Base-by-base conservation (phyloP, 2,888 invertebrate genomes). In the Patella depressa region DNA sequence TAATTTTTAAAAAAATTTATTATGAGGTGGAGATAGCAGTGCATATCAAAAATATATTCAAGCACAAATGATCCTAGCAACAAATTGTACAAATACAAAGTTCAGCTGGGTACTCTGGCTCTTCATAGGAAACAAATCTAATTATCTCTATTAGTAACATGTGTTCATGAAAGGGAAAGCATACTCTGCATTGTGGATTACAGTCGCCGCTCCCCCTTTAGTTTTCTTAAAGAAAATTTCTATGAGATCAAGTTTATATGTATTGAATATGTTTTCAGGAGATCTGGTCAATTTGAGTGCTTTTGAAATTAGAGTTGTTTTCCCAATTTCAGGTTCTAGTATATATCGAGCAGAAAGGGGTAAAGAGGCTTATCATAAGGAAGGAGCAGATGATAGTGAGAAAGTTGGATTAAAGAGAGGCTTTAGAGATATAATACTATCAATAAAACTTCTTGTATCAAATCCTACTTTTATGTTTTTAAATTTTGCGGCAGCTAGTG, bases 381-480 rank as follows among this genome's bases (percentile, higher is more conserved):
- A 65, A 17, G 75, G 75, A 24, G 11, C 65, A 65, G 65, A 65
- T 19, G 65, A 65, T 12, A 65, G 65, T 14, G 19, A 65, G 65
- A 65, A 65, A 65, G 65, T 75, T 71, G 17, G 65, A 14, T 65
- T 65, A 19, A 75, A 77, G 15, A 34, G 76, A 15, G 83, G 85
- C 1, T n/a, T 88, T 53, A 80, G 81, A 70, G 87, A 89, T 76
- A 86, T 90, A 45, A 74, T 86, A 53, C 87, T 82, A 11, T 87
- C 88, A 5, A 71, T 89, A 14, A 89, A 87, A 77, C 81, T 86
- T 2, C 84, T 91, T 12, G 77, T 91, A 12, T 82, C 83, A 53
- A 91, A 91, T 78, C 90, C 90, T 15, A 89, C 90, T 11, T 91
- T 90, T 79, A 89, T 90, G 87, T 89, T 88, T 72, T 85, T 91